phyloP scores from a whole-genome alignment of 2,888 invertebrate species.

The Noctua fimbriata region DNA sequence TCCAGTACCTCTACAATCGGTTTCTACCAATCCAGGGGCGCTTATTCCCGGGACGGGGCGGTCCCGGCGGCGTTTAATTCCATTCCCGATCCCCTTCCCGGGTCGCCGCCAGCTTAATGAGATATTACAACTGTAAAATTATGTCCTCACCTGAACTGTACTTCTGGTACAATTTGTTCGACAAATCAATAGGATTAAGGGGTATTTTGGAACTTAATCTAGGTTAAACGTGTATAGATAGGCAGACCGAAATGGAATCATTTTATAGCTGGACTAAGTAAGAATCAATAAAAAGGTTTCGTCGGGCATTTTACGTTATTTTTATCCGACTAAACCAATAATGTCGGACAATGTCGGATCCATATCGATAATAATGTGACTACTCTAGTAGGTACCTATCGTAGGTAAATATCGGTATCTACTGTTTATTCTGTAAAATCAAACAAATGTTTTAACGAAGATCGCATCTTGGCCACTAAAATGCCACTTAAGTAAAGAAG shows the following conservation, averaged over 20 bases:
- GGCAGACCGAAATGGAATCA: not conserved
- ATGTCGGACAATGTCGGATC: too few relatives aligned
- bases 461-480: not conserved
- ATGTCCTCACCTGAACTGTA: conserved; percentile 63
- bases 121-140: conserved; percentile 65
- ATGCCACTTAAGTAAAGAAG: not conserved
- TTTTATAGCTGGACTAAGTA: not conserved
- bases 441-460: not conserved
- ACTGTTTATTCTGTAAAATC: not conserved
- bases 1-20: conserved; percentile 45
- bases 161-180: conserved; percentile 44
- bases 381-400: not conserved
- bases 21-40: conserved; percentile 42
- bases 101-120: conserved; percentile 68
- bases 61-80: conserved; percentile 73
- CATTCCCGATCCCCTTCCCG: conserved; percentile 71
- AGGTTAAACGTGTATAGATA: not conserved
- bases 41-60: conserved; percentile 59
- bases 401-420: not conserved
- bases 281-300: not conserved
- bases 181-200: conserved; percentile 47
- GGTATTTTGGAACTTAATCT: conserved; percentile 8
- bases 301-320: not conserved
- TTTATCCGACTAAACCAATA: not conserved
- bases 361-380: conserved; percentile 1